Base-by-base conservation (phyloP, 2,888 invertebrate species). In the Drosophila kuntzei region DNA sequence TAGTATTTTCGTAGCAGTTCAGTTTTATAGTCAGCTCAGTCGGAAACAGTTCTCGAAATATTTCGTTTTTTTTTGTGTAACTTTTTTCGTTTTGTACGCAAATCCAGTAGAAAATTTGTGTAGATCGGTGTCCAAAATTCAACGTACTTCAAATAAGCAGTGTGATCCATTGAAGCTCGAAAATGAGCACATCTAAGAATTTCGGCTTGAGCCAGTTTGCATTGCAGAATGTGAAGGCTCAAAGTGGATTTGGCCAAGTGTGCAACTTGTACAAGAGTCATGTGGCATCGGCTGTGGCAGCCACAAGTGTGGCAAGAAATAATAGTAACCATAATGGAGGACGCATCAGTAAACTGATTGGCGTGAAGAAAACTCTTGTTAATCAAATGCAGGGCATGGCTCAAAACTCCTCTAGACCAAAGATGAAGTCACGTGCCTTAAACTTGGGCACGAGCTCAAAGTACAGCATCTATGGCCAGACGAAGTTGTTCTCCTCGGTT, bases 351-450 rank as follows among this genome's bases (percentile, higher is more conserved):
- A 80, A 85, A 14, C 32, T 63, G 18, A 64, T 82, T 27, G 86
- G 86, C 2, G 63, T 70, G 1, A 79, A 79, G 61, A 76, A 72
- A 54, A 64, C 83, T 0, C 16, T 80, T 34, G 63, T 82, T 0
- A 82, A 82, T 14, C 83, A 79, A 36, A 62, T 76, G 80, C 79
- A 70, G 43, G 82, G 86, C 14, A 59, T 82, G 64, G 22, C 8
- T 5, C 76, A 70, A 8, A 53, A 18, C 9, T 11, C 39, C 9
- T 11, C 39, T 3, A 43, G 14, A 0, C 18, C 51, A 2, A 49
- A 25, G 14, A 1, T 27, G 3, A 43, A 51, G 12, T 1, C 22
- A 1, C 32, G 25, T 0, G n/a, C 29, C 16, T 0, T 51, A n/a
- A 2, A 14, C 1, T 25, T n/a, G 16, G 22, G 41, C 2, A n/a